phyloP scores from a whole-genome alignment of 2,888 invertebrate genomes.

The Herminia tarsipennalis region DNA sequence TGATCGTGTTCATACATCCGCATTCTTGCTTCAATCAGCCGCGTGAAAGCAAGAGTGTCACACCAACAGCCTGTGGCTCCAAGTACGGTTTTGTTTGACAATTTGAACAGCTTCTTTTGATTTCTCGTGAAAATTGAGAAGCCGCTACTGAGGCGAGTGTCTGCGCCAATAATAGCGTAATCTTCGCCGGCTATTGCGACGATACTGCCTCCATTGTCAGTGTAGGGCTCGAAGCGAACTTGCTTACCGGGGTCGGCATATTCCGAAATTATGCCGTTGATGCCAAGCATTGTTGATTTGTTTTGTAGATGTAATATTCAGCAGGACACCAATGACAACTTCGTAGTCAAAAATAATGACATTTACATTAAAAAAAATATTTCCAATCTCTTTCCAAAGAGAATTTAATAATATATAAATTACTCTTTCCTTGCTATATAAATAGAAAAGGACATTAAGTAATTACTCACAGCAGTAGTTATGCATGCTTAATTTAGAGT shows the following conservation, averaged over 20 bases:
- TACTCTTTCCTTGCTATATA: too few species aligned
- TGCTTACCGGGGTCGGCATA: conserved; percentile 83
- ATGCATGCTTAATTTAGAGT: too few species aligned
- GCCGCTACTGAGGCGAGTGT: conserved; percentile 96
- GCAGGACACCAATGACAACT: conserved; percentile 60
- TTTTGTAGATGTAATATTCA: conserved; percentile 9
- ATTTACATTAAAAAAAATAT: too few species aligned
- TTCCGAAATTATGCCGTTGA: conserved; percentile 74
- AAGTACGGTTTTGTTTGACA: conserved; percentile 94
- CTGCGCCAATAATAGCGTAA: conserved; percentile 97
- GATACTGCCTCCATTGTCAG: conserved; percentile 91
- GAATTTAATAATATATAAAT: too few species aligned
- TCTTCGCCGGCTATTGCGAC: conserved; percentile 98
- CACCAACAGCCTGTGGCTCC: conserved; percentile 99
- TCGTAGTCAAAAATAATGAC: too few species aligned
- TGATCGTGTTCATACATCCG: conserved; percentile 98
- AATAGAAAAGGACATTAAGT: too few species aligned
- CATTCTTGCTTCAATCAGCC: conserved; percentile 93
- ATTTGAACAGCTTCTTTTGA: conserved; percentile 93
- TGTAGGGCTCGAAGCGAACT: conserved; percentile 81
- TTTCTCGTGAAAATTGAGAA: conserved; percentile 96
- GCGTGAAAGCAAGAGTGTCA: conserved; percentile 96
- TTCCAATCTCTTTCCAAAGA: too few species aligned
- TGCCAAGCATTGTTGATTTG: conserved; percentile 62
- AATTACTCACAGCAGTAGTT: too few species aligned